These are phyloP conservation scores for Ectemnius continuus DNA, from an alignment of 2,888 invertebrate species.

Conservation along the genomic window DNA sequence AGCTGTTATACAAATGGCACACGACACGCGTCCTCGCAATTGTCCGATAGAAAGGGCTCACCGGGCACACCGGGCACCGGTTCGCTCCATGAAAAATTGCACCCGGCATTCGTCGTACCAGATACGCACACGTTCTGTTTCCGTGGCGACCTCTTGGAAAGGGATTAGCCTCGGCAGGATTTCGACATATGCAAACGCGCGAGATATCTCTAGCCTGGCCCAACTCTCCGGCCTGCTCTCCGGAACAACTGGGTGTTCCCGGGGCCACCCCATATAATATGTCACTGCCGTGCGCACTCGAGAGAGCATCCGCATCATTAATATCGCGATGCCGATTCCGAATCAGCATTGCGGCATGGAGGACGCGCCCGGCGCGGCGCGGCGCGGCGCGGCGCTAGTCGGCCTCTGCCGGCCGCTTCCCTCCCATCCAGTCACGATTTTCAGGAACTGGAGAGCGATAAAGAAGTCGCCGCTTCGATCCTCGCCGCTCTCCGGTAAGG, in stretches of 20 bases:
- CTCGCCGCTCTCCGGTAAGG: background rate
- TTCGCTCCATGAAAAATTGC: background rate
- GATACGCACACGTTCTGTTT: background rate
- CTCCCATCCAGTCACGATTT: constrained; percentile 3
- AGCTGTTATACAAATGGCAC: background rate
- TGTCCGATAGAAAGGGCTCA: too few relatives aligned
- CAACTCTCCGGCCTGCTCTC: constrained; percentile 2
- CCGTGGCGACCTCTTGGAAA: background rate
- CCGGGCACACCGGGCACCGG: too few relatives aligned
- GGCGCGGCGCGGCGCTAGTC: background rate
- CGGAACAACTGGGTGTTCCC: constrained; percentile 36
- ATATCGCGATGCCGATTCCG: constrained; percentile 31
- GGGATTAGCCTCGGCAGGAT: background rate
- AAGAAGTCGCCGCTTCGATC: constrained; percentile 1
- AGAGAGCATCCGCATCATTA: constrained; percentile 40
- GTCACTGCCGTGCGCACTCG: constrained; percentile 17
- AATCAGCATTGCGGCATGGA: background rate
- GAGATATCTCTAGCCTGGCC: background rate
- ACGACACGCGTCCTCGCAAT: too few relatives aligned
- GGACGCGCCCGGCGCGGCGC: constrained; percentile 20
- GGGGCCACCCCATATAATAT: constrained; percentile 31
- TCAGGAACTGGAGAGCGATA: background rate
- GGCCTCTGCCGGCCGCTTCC: background rate
- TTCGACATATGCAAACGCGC: constrained; percentile 6
- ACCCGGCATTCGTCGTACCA: too few relatives aligned